Evolutionary conservation across 2,113 vertebrate species (phyloP), one percentile per base, ranked within the genome.

Genomic region (Macroglossus sobrinus): DNA sequence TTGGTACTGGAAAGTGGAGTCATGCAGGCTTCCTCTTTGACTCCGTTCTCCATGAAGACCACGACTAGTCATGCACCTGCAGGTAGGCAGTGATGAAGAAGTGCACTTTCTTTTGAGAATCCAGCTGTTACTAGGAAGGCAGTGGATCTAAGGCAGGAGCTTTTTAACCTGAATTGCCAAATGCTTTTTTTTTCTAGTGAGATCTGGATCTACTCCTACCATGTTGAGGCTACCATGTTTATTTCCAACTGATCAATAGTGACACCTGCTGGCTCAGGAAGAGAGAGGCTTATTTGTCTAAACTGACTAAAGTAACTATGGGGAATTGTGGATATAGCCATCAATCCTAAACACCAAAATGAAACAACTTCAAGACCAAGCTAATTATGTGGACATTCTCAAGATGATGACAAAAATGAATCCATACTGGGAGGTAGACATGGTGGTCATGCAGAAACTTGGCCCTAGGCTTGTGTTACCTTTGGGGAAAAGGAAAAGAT

Each of bases 261-360:
- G 97, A 98, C 97, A 96, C 96, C 96, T 98, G 71, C 97, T 97
- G 97, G 97, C 26, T 84, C 30, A 96, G 55, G 18, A 82, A 86
- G 43, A 71, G 22, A 88, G 66, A 43, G 5, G 76, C 12, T 71
- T 94, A 45, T 18, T 26, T 87, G 38, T 72, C 68, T 82, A 82
- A 72, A 71, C 33, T 24, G 28, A 14, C 14, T 74, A 33, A 75
- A 93, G 74, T 84, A 43, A 89, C 11, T 45, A 22, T 26, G 38
- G 35, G 21, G 86, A 94, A 66, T 33, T 21, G 13, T 86, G 7
- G 57, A 55, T 61, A 53, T 2, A 61, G 38, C 21, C 30, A 69
- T 61, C 35, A 63, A 4, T 80, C 16, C 50, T 43, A 59, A 95
- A 81, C 61, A 59, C 1, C 84, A 92, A 85, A 82, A 50, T 64